Evolutionary conservation across 2,888 invertebrate species (phyloP).

Genomic region (Drosophila prolongata): DNA sequence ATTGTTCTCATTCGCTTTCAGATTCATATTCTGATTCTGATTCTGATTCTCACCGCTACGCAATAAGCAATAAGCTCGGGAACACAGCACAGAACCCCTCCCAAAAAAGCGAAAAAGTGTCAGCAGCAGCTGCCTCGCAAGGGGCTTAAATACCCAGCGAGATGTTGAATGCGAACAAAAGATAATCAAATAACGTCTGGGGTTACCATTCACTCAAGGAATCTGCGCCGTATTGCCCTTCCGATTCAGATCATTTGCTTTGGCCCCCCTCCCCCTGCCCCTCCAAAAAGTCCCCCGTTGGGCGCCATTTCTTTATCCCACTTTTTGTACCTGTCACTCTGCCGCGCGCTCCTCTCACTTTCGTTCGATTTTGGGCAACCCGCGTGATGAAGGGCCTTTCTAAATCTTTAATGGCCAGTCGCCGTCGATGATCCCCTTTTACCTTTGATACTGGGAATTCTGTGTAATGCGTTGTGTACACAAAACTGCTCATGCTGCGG

Average conservation of each 20-base stretch:
- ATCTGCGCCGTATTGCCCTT: slow-evolving; percentile 18
- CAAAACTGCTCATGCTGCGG: neutral
- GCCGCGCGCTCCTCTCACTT: slow-evolving; percentile 28
- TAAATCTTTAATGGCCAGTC: slow-evolving; percentile 38
- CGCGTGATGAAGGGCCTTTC: slow-evolving; percentile 37
- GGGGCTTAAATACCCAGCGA: slow-evolving; percentile 8
- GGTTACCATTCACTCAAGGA: slow-evolving; percentile 12
- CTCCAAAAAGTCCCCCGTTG: neutral
- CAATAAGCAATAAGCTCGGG: slow-evolving; percentile 6
- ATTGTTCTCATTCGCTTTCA: slow-evolving; percentile 21
- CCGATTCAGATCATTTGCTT: slow-evolving; percentile 5
- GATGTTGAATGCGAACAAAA: slow-evolving; percentile 10
- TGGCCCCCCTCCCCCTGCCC: neutral
- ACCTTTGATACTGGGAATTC: slow-evolving; percentile 24
- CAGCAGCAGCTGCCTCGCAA: slow-evolving; percentile 10
- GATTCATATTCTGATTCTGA: slow-evolving; percentile 5
- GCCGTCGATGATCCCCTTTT: slow-evolving; percentile 28
- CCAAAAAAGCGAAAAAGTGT: neutral
- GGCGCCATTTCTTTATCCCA: slow-evolving; percentile 3
- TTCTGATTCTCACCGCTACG: slow-evolving; percentile 6
- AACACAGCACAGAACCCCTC: slow-evolving; percentile 1
- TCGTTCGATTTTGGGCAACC: slow-evolving; percentile 19
- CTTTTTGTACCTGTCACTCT: slow-evolving; percentile 28
- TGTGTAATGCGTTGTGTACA: slow-evolving; percentile 12
- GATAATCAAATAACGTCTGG: slow-evolving; percentile 14